phyloP scores from a whole-genome alignment of 1,140 invertebrate species.

The Bombus superbus region DNA sequence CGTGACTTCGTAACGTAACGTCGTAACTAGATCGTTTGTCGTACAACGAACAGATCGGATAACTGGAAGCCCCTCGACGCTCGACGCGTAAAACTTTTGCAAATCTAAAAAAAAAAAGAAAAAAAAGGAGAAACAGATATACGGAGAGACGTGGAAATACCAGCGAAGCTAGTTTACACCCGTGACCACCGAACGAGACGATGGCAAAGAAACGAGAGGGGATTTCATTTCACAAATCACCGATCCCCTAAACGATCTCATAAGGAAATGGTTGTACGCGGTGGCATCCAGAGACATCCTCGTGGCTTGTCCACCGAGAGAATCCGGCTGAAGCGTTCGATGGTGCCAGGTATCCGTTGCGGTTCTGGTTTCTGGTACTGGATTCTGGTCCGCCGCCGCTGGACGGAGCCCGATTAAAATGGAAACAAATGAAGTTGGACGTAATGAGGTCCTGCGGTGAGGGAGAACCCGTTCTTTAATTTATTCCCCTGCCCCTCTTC shows the following conservation, averaged over 20 bases:
- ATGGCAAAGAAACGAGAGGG: background rate
- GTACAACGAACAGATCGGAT: no score
- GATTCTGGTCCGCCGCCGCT: conserved; percentile 62
- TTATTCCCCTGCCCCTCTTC: conserved; percentile 70
- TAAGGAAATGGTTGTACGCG: background rate
- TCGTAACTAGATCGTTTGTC: no score
- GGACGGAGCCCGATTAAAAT: conserved; percentile 73
- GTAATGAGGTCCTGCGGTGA: conserved; percentile 76
- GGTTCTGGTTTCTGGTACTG: conserved; percentile 69
- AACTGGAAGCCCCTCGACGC: no score
- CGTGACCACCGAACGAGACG: conserved; percentile 1
- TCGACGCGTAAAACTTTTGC: no score
- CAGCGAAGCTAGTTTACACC: background rate
- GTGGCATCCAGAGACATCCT: background rate
- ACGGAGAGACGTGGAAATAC: background rate
- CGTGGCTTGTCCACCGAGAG: conserved; percentile 1
- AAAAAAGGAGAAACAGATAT: no score
- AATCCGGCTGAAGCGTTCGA: conserved; percentile 55
- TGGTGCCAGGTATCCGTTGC: conserved; percentile 49
- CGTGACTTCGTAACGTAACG: background rate
- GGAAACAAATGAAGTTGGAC: conserved; percentile 76
- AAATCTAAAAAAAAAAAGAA: background rate
- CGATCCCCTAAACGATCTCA: conserved; percentile 7
- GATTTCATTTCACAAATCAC: conserved; percentile 12
- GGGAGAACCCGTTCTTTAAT: conserved; percentile 79